These are phyloP conservation scores for Onychostoma macrolepis DNA, from an alignment of 2,113 vertebrate species.

Conservation along the genomic window DNA sequence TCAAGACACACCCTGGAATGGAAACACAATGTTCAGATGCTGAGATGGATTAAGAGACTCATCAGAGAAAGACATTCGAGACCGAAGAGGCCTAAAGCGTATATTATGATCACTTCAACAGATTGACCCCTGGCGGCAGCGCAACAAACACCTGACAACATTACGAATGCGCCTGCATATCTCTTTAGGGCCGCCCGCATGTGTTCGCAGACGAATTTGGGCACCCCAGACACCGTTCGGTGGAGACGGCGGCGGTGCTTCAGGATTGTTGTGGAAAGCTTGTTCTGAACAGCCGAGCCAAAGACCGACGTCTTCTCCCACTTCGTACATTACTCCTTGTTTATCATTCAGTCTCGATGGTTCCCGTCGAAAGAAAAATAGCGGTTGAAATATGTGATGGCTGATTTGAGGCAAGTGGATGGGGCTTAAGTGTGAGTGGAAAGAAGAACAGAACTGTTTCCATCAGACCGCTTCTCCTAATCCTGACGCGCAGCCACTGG, in stretches of 20 bases:
- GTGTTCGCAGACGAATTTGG: not conserved
- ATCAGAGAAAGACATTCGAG: not conserved
- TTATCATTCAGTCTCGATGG: conserved; percentile 54
- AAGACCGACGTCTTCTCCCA: conserved; percentile 38
- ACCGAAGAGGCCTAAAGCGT: not conserved
- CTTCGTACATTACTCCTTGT: conserved; percentile 62
- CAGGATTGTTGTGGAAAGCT: conserved; percentile 35
- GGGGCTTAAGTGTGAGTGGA: conserved; percentile 60
- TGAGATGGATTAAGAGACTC: not conserved
- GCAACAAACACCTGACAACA: not conserved
- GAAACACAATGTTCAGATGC: conserved; percentile 10
- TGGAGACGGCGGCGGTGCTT: not conserved
- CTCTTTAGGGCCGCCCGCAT: not conserved
- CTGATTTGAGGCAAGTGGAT: conserved; percentile 67
- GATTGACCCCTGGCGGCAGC: not conserved
- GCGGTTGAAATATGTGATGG: conserved; percentile 59
- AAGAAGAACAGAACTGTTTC: conserved; percentile 67
- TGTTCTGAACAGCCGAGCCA: not conserved
- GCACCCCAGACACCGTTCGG: not conserved
- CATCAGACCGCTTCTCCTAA: conserved; percentile 74
- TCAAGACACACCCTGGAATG: conserved; percentile 21
- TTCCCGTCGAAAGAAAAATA: conserved; percentile 52
- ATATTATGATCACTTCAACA: conserved; percentile 8
- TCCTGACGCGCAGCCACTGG: conserved; percentile 72
- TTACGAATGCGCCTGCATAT: not conserved